A percentile compares a stretch with the other conserved stretches of the same genome.
These are phyloP conservation scores for Drosophila pectinifera DNA, from an alignment of 1,140 invertebrate species.

Conservation along the genomic window DNA sequence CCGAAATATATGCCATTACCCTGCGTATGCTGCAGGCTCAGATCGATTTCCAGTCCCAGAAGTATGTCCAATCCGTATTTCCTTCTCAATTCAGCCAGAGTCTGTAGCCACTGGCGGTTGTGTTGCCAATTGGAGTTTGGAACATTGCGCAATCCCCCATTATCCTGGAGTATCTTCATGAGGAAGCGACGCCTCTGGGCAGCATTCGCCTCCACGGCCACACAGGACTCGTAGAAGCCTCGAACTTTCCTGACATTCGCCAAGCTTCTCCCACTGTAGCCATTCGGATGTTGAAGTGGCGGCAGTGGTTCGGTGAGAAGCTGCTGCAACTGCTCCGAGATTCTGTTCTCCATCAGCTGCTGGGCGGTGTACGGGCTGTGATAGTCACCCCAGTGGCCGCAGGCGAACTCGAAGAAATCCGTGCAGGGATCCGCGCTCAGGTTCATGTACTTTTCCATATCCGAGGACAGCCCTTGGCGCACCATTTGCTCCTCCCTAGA, in stretches of 20 bases:
- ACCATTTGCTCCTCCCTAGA: constrained; percentile 39
- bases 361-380: constrained; percentile 48
- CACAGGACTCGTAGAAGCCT: constrained; percentile 92
- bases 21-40: constrained; percentile 49
- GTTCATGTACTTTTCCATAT: constrained; percentile 92
- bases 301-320: constrained; percentile 44
- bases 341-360: constrained; percentile 41
- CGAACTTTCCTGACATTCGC: constrained; percentile 88
- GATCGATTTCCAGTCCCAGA: constrained; percentile 68
- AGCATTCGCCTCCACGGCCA: constrained; percentile 85
- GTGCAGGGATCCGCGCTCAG: constrained; percentile 91
- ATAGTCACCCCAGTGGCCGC: constrained; percentile 86
- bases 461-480: constrained; percentile 72
- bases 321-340: constrained; percentile 51
- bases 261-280: constrained; percentile 17
- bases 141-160: constrained; percentile 61
- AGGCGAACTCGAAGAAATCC: constrained; percentile 92
- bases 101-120: constrained; percentile 61
- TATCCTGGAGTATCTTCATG: constrained; percentile 55
- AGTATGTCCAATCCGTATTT: constrained; percentile 78
- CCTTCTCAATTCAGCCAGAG: constrained; percentile 47
- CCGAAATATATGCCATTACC: constrained; percentile 62
- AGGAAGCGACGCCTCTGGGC: constrained; percentile 45
- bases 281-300: constrained; percentile 43
- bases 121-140: constrained; percentile 59